Evolutionary conservation across 2,113 vertebrate genomes (phyloP), one percentile per base, ranked within the genome.

Genomic region (Struthio camelus): DNA sequence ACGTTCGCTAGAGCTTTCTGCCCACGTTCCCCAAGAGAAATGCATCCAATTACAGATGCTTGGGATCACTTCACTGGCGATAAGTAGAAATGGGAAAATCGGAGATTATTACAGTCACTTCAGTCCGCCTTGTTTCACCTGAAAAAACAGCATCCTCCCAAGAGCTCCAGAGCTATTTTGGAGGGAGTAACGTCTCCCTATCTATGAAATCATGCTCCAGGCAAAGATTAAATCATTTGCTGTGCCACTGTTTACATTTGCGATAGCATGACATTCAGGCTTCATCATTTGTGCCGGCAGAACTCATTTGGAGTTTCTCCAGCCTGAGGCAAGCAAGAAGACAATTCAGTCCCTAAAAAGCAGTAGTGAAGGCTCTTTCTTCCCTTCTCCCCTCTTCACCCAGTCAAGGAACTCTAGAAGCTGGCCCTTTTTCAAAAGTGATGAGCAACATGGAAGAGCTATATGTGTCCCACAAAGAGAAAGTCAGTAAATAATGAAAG

Each of bases 391-490:
- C 32, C 8, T 87, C 44, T 28, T 90, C 61, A 61, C 65, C 67
- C 73, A 64, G 59, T 66, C 56, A 96, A 96, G 86, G 79, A 95
- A 89, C 85, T 91, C 79, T 44, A 72, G 25, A 71, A 90, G 91
- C 42, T 84, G 94, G 46, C 85, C 64, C 24, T 77, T 94, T 94
- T 88, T 70, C 75, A 95, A 81, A 88, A 96, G 36, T 11, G 56
- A 95, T 86, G 90, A 97, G 84, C 95, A 96, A 90, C 72, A 64
- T 73, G 91, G 95, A 94, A 97, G 96, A 95, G 94, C 44, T 73
- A 72, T 83, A 59, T 9, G 1, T 82, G 28, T 93, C 84, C 85
- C 82, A 72, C 65, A 89, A 95, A 89, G 54, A 80, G 71, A 92
- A 96, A 92, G 85, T 87, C 78, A 80, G 89, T 62, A 91, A 97